These are phyloP conservation scores for Caligus rogercresseyi DNA, from an alignment of 1,140 invertebrate species.

Conservation along the genomic window DNA sequence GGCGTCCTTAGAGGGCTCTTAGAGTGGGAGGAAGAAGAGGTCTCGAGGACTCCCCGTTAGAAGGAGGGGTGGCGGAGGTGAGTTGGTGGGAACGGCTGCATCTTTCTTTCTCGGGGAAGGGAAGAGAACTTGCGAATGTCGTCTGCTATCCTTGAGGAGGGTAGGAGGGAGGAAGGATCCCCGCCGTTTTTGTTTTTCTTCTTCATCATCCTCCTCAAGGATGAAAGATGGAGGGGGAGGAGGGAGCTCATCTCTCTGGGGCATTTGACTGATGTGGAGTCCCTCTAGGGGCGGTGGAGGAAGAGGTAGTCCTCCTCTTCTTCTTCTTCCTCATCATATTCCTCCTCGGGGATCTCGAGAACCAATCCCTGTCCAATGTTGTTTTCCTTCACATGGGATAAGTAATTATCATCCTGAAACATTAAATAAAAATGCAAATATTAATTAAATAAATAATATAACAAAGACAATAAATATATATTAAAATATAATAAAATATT, in stretches of 20 bases:
- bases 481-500: no score
- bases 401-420: constrained; percentile 31
- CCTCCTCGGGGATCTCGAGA: constrained; percentile 17
- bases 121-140: not conserved
- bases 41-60: not conserved
- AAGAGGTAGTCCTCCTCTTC: no score
- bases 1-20: no score
- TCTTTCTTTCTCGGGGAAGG: not conserved
- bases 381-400: constrained; percentile 36
- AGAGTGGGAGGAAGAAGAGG: not conserved
- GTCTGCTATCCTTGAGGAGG: no score
- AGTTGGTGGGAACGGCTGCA: not conserved
- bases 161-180: no score
- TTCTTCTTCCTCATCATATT: no score
- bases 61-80: not conserved
- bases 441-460: no score
- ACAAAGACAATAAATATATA: no score
- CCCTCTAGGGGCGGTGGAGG: constrained; percentile 15
- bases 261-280: not conserved
- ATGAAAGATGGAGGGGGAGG: not conserved
- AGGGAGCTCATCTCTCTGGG: not conserved
- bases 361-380: constrained; percentile 32
- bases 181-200: no score
- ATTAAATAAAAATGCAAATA: no score
- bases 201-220: not conserved